Percentiles rank a stretch among this genome's conserved stretches.
Evolutionary conservation across 2,797 vertebrate genomes (phyloP).

Genomic region (Mormyrus hasselquistii): DNA sequence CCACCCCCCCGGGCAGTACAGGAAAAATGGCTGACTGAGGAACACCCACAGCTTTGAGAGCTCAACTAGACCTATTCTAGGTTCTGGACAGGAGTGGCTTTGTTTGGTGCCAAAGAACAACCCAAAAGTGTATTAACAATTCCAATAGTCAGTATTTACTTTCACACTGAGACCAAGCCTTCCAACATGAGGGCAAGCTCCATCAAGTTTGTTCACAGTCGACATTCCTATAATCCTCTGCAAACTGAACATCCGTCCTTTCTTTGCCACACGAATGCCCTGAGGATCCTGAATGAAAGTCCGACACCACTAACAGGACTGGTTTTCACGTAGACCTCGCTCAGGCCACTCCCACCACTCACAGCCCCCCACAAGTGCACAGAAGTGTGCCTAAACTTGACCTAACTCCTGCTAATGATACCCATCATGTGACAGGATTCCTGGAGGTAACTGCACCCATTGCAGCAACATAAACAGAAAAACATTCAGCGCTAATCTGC

Average conservation of each 20-base stretch:
- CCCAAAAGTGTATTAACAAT: neutral
- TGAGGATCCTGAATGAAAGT: neutral
- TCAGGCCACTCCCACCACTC: neutral
- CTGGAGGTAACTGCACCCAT: neutral
- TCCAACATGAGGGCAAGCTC: neutral
- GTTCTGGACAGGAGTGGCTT: neutral
- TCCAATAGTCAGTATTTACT: neutral
- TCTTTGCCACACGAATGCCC: neutral
- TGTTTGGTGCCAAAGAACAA: neutral
- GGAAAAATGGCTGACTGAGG: neutral
- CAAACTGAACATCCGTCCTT: neutral
- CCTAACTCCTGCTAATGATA: neutral
- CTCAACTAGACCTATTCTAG: neutral
- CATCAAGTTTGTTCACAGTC: neutral
- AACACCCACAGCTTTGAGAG: neutral
- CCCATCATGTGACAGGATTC: neutral
- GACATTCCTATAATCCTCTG: neutral
- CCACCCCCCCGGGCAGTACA: neutral
- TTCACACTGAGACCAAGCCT: neutral
- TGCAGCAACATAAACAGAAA: neutral
- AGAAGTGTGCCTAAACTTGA: neutral
- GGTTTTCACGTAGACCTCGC: neutral
- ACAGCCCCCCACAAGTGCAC: neutral
- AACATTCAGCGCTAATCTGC: neutral
- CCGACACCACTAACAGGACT: neutral